These are phyloP conservation scores for Zoanthus gigantus DNA, from an alignment of 92 coral and sea anemone genomes.

Conservation along the genomic window DNA sequence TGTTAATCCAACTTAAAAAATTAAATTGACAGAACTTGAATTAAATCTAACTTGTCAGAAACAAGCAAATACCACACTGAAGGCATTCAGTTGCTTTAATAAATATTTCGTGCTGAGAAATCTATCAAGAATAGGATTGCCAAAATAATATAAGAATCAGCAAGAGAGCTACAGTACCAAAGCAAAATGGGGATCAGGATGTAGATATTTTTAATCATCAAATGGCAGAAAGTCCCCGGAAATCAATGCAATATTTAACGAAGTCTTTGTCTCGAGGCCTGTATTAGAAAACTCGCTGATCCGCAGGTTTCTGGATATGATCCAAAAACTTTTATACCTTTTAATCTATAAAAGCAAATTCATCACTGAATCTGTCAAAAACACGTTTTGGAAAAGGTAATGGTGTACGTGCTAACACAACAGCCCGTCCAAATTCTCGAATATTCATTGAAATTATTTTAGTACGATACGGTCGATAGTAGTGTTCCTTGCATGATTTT, in stretches of 20 bases:
- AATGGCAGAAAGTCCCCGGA: neutral
- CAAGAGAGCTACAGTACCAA: neutral
- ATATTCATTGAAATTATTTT: too few species aligned
- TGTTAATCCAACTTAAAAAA: too few species aligned
- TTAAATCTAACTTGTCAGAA: neutral
- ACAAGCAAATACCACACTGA: neutral
- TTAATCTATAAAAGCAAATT: neutral
- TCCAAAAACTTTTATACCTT: conserved; percentile 4
- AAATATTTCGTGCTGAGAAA: too few species aligned
- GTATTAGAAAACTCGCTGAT: neutral
- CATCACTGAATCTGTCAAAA: neutral
- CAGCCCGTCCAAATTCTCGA: too few species aligned
- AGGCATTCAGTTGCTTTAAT: too few species aligned
- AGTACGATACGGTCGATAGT: too few species aligned
- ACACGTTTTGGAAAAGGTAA: too few species aligned
- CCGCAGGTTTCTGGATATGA: conserved; percentile 1
- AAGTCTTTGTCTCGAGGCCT: neutral
- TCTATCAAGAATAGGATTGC: neutral
- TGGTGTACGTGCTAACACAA: too few species aligned
- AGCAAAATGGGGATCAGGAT: neutral
- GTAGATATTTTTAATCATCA: neutral
- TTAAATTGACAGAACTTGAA: too few species aligned
- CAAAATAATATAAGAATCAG: neutral
- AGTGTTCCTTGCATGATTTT: too few species aligned
- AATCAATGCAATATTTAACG: too few species aligned